Base-by-base conservation (phyloP, 2,797 vertebrate genomes). In the Ctenopoma kingsleyae region DNA sequence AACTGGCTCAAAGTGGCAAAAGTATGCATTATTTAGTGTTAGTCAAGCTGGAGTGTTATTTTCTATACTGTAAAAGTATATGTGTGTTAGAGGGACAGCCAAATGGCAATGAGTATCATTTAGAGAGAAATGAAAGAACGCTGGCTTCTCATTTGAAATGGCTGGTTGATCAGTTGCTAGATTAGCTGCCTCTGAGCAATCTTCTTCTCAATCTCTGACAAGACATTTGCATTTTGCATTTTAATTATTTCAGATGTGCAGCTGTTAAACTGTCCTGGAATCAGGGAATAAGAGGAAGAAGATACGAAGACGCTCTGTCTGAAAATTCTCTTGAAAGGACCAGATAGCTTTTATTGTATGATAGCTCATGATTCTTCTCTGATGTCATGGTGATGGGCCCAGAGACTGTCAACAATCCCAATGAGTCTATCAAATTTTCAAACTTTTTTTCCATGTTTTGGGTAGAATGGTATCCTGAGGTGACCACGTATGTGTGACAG, bases 281-380 rank as follows among this genome's bases (percentile, higher is more conserved):
- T 62, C 25, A 17, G 6, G 13, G 23, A 54, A 44, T 40, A 13
- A 38, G 2, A 2, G 8, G 20, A 56, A 30, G 8, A 17, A 20
- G 67, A 61, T 15, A 25, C 1, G 2, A 59, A 10, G 0, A 51
- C 15, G 11, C 16, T 63, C 27, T 30, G 5, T 7, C 1, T 30
- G 27, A 30, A 30, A 30, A 30, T 30, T 30, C 27, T 30, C 7
- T 27, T 70, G 27, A 64, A 72, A 49, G 44, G 66, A 53, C 50
- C 46, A 74, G 57, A 32, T 41, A 50, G 23, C 15, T 38, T 41
- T 1, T 16, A 49, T 27, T 7, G 22, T 36, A 13, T 25, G 38
- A 56, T 51, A 51, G 74, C 38, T 27, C 27, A 6, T n/a, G 56
- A 62, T 58, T 65, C 49, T 40, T 64, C 38, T 54, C 1, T 50